phyloP scores from a whole-genome alignment of 2,888 invertebrate genomes.

The Achlya flavicornis region DNA sequence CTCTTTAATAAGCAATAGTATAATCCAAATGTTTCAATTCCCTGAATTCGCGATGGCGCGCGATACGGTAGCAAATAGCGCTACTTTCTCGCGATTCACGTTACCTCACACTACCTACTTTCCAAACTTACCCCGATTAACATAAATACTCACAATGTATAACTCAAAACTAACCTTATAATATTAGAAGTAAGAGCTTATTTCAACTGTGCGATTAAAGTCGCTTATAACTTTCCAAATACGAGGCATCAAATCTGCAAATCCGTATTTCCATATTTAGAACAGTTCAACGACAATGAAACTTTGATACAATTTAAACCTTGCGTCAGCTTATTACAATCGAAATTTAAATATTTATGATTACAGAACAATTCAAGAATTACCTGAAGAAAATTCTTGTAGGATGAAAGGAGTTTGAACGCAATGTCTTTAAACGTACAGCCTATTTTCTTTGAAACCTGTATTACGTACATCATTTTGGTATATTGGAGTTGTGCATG shows the following conservation, averaged over 20 bases:
- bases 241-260: constrained; percentile 62
- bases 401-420: constrained; percentile 47
- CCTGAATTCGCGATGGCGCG: constrained; percentile 73
- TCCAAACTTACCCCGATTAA: constrained; percentile 34
- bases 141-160: constrained; percentile 10
- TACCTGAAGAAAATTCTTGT: constrained; percentile 47
- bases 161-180: constrained; percentile 37
- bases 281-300: constrained; percentile 39
- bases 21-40: constrained; percentile 47
- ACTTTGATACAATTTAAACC: constrained; percentile 34
- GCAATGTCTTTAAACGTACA: constrained; percentile 42
- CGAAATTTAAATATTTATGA: constrained; percentile 30
- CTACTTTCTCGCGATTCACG: constrained; percentile 78
- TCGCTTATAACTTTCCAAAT: constrained; percentile 40
- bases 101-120: constrained; percentile 75
- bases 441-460: constrained; percentile 51
- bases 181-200: constrained; percentile 14
- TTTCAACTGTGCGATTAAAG: constrained; percentile 12
- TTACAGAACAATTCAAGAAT: constrained; percentile 38
- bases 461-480: constrained; percentile 52
- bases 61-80: constrained; percentile 83
- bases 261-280: constrained; percentile 46
- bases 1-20: constrained; percentile 24
- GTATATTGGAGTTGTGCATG: constrained; percentile 68
- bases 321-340: constrained; percentile 30